Base-by-base conservation (phyloP, 2,797 vertebrate species). In the Antennarius maculatus region DNA sequence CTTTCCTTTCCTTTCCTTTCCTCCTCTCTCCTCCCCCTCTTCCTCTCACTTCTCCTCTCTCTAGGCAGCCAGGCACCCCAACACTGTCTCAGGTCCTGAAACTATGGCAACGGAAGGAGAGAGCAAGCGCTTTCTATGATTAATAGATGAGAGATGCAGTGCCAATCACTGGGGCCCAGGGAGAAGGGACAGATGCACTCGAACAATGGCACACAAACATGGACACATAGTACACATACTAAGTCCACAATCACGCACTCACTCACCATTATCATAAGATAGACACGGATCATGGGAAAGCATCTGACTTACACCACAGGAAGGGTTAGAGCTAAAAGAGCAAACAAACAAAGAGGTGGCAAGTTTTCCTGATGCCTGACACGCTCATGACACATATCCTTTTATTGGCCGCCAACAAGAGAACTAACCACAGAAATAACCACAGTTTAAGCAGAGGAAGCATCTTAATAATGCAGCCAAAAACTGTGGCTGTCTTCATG, bases 71-170 rank as follows among this genome's bases (percentile, higher is more conserved):
- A 95, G 93, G 93, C 94, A 95, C 95, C 94, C 95, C 93, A 94
- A 95, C 94, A 94, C 94, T 94, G 94, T 96, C 95, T 93, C 94
- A 95, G 95, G 94, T 95, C 93, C 92, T 92, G 97, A 96, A 97
- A 97, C 97, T 97, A 99, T 99, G 96, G 97, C 95, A 99, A 99
- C 97, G 66, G 95, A 96, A 95, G 95, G 94, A 95, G 95, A 96
- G 96, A 96, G 95, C 94, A 96, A 96, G 91, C 94, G 94, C 88
- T 88, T 85, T 80, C 94, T 95, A 98, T 98, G 97, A 98, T 98
- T 99, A 99, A 99, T 97, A 98, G 96, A 99, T 98, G 96, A 98
- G 96, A 95, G 94, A 95, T 92, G 92, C 94, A 85, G 93, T 65
- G 93, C 95, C 95, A 95, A 94, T 94, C 93, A 94, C 90, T 52